Evolutionary conservation across 2,113 vertebrate genomes (phyloP).

Genomic region (Chamaea fasciata): DNA sequence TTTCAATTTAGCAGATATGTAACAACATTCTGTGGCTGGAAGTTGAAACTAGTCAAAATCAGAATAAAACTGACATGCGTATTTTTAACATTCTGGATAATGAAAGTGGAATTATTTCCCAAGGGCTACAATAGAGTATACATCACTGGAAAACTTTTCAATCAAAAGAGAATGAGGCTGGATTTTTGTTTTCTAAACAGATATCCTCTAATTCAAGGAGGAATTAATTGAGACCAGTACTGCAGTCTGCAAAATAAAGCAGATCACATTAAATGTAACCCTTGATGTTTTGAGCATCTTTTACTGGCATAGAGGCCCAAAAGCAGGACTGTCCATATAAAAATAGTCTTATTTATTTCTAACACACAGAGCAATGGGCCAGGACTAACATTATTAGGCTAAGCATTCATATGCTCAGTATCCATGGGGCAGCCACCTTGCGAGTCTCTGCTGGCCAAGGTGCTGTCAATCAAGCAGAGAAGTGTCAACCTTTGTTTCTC

Average conservation of each 20-base stretch:
- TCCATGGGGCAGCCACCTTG: slow-evolving; percentile 7
- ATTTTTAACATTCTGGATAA: slow-evolving; percentile 4
- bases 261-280: background rate
- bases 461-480: slow-evolving; percentile 10
- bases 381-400: slow-evolving; percentile 5
- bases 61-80: background rate
- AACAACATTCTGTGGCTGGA: background rate
- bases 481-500: background rate
- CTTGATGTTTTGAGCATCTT: background rate
- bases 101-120: slow-evolving; percentile 17
- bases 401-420: slow-evolving; percentile 24
- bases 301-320: background rate
- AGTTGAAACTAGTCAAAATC: slow-evolving; percentile 12
- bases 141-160: background rate
- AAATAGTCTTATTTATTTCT: background rate
- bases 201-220: background rate
- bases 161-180: background rate
- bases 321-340: background rate
- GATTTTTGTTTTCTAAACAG: background rate
- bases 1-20: background rate
- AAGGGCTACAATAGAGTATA: background rate
- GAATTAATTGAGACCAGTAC: background rate
- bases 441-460: background rate
- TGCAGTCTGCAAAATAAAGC: background rate
- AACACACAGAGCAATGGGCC: background rate